Conservation (phyloP, 2,113 vertebrate genomes). For the Talpa occidentalis region DNA sequence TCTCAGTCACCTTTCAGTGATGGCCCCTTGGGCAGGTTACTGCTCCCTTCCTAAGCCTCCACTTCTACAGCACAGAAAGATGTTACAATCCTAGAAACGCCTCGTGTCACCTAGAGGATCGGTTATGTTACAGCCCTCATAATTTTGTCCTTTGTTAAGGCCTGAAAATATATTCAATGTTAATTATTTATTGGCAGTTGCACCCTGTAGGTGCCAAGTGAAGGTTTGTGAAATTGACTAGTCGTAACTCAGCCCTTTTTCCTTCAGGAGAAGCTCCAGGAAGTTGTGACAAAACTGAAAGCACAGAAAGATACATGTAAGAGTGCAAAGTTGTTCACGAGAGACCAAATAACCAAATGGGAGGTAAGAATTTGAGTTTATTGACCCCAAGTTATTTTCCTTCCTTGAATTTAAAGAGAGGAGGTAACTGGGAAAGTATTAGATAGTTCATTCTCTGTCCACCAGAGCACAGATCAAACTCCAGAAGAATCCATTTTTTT, state of each 20-base stretch:
- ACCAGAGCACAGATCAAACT: no score
- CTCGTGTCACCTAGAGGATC: background rate
- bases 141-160: no score
- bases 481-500: no score
- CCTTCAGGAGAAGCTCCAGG: constrained; percentile 57
- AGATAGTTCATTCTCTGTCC: background rate
- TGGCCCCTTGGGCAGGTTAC: background rate
- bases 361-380: constrained; percentile 48
- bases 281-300: background rate
- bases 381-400: background rate
- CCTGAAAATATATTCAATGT: no score
- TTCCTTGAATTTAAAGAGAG: no score
- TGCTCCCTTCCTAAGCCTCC: background rate
- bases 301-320: background rate
- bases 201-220: no score
- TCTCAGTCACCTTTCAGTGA: background rate
- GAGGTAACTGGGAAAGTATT: no score
- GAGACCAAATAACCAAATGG: background rate
- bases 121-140: background rate
- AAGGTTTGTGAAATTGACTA: background rate
- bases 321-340: background rate
- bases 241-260: background rate
- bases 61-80: background rate
- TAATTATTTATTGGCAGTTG: no score
- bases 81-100: background rate